Conservation (phyloP, 2,113 vertebrate genomes). For the Macquaria australasica region DNA sequence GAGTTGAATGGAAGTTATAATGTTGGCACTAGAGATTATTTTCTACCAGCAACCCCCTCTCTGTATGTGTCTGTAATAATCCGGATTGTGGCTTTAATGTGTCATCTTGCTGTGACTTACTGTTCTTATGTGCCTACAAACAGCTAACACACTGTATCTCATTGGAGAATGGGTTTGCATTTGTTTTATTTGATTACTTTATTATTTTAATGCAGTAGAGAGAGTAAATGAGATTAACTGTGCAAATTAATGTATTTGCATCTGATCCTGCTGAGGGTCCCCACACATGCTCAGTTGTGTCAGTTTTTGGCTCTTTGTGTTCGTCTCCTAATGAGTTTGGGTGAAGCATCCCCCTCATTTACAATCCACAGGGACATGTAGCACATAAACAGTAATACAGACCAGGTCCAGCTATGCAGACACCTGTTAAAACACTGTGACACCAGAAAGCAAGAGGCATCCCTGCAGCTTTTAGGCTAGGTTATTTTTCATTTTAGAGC, state of each 20-base stretch:
- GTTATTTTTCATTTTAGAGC: neutral
- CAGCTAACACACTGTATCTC: slow-evolving; percentile 42
- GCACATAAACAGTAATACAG: neutral
- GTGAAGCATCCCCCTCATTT: neutral
- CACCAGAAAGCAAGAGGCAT: neutral
- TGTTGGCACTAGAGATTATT: slow-evolving; percentile 23
- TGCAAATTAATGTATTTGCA: slow-evolving; percentile 14
- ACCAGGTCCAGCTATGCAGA: slow-evolving; percentile 1
- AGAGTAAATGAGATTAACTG: slow-evolving; percentile 20
- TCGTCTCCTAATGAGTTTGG: neutral
- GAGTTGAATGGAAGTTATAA: slow-evolving; percentile 13
- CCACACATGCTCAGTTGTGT: neutral
- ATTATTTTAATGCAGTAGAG: slow-evolving; percentile 38
- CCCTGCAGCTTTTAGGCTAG: too few species aligned
- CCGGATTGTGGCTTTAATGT: slow-evolving; percentile 66
- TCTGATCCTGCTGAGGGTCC: slow-evolving; percentile 17
- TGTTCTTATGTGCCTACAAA: slow-evolving; percentile 76
- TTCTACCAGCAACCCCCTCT: neutral
- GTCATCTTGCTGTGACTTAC: slow-evolving; percentile 64
- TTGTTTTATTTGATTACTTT: slow-evolving; percentile 37
- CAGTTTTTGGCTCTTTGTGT: slow-evolving; percentile 1
- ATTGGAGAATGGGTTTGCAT: slow-evolving; percentile 12
- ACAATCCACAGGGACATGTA: slow-evolving; percentile 12
- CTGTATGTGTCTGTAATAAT: neutral
- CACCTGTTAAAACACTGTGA: slow-evolving; percentile 36